A percentile compares a stretch with the other conserved stretches of the same genome.
Conservation (phyloP, 2,113 vertebrate species). For the Chiloscyllium plagiosum region DNA sequence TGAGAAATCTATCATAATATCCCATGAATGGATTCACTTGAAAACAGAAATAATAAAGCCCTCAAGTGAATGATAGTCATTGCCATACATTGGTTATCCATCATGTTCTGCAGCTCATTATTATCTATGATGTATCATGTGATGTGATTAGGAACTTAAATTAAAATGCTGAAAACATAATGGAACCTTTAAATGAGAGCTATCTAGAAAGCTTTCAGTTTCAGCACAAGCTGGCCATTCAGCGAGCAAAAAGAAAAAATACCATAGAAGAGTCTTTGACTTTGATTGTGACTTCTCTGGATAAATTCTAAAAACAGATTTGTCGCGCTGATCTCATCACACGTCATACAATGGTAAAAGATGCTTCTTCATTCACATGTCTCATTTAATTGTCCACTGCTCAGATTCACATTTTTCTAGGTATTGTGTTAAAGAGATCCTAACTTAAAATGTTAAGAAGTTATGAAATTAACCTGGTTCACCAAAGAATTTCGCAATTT, state of each 20-base stretch:
- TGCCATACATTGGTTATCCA: neutral
- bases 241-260: neutral
- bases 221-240: neutral
- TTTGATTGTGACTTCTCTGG: neutral
- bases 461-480: neutral
- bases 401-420: neutral
- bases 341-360: neutral
- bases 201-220: neutral
- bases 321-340: no score
- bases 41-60: neutral
- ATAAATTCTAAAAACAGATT: neutral
- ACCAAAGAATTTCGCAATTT: neutral
- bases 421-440: neutral
- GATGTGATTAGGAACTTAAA: neutral
- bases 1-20: neutral
- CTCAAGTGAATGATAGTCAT: neutral
- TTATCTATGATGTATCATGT: neutral
- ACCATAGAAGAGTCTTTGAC: neutral
- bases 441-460: neutral
- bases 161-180: neutral
- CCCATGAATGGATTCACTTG: neutral
- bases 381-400: neutral
- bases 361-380: neutral
- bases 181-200: neutral
- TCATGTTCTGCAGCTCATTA: neutral